Evolutionary conservation across 2,888 invertebrate species (phyloP), one percentile per base, ranked within the genome.

Genomic region (Volucella bombylans): DNA sequence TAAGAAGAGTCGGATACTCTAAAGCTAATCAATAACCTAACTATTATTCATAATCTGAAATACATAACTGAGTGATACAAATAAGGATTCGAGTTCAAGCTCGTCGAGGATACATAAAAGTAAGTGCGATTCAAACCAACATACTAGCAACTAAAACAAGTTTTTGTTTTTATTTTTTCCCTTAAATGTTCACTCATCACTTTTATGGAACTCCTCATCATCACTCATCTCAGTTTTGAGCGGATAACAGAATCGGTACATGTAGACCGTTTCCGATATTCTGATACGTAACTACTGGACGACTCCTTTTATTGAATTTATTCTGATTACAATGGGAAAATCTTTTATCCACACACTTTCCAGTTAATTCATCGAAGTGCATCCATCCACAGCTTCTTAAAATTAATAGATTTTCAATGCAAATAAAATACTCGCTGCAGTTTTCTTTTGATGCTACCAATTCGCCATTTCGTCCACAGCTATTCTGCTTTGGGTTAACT

Each of bases 371-470:
- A 39, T 55, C 11, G 8, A 73, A 73, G 39, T 73, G 54, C 72
- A 73, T 64, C 64, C 54, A 54, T 8, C 72, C 72, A 9, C 72
- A 73, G 15, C 38, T 73, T 14, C 64, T 54, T 9, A 54, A 8
- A 3, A 64, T n/a, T 0, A 47, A 54, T n/a, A 54, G n/a, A 6
- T 55, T 55, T 6, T 54, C 52, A 18, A 73, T 39, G 14, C 73
- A 73, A 18, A 73, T 64, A n/a, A 39, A 64, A n/a, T 62, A 64
- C 2, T 73, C 73, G 12, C 12, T 64, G 15, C 73, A 73, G 39
- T 47, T 64, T n/a, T 73, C 73, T 4, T 2, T 14, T 18, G 73
- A 64, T 0, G 54, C 62, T 9, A 73, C 18, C n/a, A 73, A 39
- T 0, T 43, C 38, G 12, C 52, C 64, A 47, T 47, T 62, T 11